These are phyloP conservation scores for Chymomyza caudatula DNA, from an alignment of 2,888 invertebrate genomes.

Conservation along the genomic window DNA sequence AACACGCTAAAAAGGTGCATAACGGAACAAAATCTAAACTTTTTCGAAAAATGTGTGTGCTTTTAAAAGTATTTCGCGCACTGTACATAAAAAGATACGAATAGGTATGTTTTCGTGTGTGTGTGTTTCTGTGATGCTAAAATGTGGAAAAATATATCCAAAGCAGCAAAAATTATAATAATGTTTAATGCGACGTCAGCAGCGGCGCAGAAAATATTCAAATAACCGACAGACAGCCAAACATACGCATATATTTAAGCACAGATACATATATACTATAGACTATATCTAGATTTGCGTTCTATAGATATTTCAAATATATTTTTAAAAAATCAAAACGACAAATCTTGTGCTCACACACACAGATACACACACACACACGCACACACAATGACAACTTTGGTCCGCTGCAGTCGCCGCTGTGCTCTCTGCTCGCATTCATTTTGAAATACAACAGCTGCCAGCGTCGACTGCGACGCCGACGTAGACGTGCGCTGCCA, in stretches of 20 bases:
- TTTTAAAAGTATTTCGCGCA: neutral
- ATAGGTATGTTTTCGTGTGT: too few species aligned
- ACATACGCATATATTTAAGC: neutral
- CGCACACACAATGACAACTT: neutral
- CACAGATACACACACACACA: neutral
- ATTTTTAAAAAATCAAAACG: constrained; percentile 70
- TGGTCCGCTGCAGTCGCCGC: constrained; percentile 16
- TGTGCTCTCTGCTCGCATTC: constrained; percentile 47
- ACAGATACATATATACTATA: neutral
- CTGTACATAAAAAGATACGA: neutral
- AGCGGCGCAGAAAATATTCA: constrained; percentile 27
- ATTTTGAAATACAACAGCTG: constrained; percentile 63
- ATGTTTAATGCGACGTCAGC: constrained; percentile 38
- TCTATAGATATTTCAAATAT: constrained; percentile 44
- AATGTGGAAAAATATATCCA: constrained; percentile 29
- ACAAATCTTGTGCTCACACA: constrained; percentile 49
- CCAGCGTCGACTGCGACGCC: constrained; percentile 20
- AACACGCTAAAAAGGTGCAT: too few species aligned
- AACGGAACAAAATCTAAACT: neutral
- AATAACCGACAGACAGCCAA: constrained; percentile 30
- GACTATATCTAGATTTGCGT: neutral
- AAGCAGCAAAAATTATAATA: constrained; percentile 41
- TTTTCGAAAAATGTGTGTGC: neutral
- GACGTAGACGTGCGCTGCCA: constrained; percentile 12
- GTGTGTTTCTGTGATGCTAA: neutral